phyloP scores from a whole-genome alignment of 2,113 vertebrate genomes.

The Pseudois nayaur region DNA sequence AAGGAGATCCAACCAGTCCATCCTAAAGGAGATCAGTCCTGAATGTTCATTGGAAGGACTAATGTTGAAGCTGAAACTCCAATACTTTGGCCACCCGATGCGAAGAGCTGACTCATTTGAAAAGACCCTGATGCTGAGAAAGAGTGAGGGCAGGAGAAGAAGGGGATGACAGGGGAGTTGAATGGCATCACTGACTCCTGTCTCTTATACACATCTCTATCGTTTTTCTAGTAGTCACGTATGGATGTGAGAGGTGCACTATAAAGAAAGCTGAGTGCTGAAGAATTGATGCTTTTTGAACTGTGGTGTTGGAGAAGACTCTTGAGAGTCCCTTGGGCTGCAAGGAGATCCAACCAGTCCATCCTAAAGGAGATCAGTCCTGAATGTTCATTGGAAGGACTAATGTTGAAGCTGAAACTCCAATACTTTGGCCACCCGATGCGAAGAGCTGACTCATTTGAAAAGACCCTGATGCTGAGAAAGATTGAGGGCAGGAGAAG shows the following conservation, averaged over 20 bases:
- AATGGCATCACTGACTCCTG: background rate
- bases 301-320: background rate
- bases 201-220: too few species aligned
- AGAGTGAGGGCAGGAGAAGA: background rate
- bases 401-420: background rate
- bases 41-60: background rate
- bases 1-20: background rate
- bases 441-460: background rate
- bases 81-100: background rate
- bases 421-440: background rate
- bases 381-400: background rate
- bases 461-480: background rate
- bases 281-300: background rate
- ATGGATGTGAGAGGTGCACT: background rate
- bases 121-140: background rate
- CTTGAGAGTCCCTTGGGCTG: background rate
- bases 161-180: background rate
- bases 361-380: background rate
- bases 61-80: background rate
- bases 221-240: background rate
- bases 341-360: background rate
- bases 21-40: background rate
- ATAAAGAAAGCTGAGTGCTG: background rate
- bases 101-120: background rate
- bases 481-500: background rate